Evolutionary conservation across 2,113 vertebrate genomes (phyloP), one percentile per base, ranked within the genome.

Genomic region (Saccopteryx bilineata): DNA sequence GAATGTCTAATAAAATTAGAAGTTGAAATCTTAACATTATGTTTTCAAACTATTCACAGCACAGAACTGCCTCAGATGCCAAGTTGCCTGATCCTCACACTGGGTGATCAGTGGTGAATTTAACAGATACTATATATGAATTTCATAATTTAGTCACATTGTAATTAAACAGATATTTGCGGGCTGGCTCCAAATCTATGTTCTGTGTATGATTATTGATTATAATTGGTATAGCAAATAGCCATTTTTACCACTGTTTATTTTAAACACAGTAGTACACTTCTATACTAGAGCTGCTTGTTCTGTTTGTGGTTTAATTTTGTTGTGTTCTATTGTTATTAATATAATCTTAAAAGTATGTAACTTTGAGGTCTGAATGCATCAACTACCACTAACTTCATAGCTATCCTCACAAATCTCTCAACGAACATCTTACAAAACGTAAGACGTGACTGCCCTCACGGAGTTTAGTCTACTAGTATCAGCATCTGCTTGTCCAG

Each of bases 71-170:
- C 33, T 76, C 50, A 72, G 23, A 66, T 39, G 79, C 13, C n/a
- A 9, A 50, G 28, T n/a, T 26, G 26, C 31, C 14, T 87, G n/a
- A n/a, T 84, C n/a, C 10, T 63, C 54, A 66, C 13, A 46, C 10
- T 68, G 50, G 12, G 28, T 88, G 33, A 54, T 69, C 68, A 80
- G 5, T 50, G 19, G 26, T 69, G 28, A 84, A 60, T 31, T 81
- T 65, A 75, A 68, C 1, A 84, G 0, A 52, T 63, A 33, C n/a
- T 69, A 23, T 69, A 78, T 66, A 65, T 84, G 18, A 85, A 94
- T 74, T 58, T 95, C n/a, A 46, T 93, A 80, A 80, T 76, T 93
- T 31, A 93, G 74, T 28, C n/a, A 90, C 33, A 48, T 58, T n/a
- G 80, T 28, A 17, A 74, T 85, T 50, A 93, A 94, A 85, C 1